phyloP scores from a whole-genome alignment of 2,888 invertebrate genomes.

The Hesperia comma region DNA sequence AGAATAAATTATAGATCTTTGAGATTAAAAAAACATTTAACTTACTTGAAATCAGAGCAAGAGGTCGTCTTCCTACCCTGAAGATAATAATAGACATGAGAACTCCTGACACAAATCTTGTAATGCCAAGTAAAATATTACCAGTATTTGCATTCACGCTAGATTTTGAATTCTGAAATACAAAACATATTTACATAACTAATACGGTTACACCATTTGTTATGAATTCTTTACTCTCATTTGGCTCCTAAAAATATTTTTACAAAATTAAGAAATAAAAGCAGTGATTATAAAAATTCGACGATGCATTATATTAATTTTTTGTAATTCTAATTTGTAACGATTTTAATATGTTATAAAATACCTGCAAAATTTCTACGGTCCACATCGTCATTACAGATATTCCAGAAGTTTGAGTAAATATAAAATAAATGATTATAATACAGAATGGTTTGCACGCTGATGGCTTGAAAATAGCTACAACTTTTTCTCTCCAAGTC shows the following conservation, averaged over 20 bases:
- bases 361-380: constrained; percentile 60
- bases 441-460: constrained; percentile 58
- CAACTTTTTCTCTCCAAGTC: constrained; percentile 45
- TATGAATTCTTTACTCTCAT: too few species aligned
- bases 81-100: constrained; percentile 54
- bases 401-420: constrained; percentile 55
- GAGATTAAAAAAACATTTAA: too few species aligned
- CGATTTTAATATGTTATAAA: background rate
- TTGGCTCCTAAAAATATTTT: too few species aligned
- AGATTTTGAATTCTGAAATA: constrained; percentile 54
- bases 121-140: constrained; percentile 52
- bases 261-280: too few species aligned
- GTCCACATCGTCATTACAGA: constrained; percentile 58
- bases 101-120: constrained; percentile 51
- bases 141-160: constrained; percentile 51
- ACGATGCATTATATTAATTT: too few species aligned
- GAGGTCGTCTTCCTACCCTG: constrained; percentile 51
- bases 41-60: constrained; percentile 62
- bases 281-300: too few species aligned
- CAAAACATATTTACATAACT: too few species aligned
- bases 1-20: too few species aligned
- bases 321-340: too few species aligned
- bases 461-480: constrained; percentile 46
- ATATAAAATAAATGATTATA: constrained; percentile 49
- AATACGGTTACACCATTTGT: too few species aligned